These are phyloP conservation scores for Drosophila nasuta DNA, from an alignment of 1,140 invertebrate species.

Conservation along the genomic window DNA sequence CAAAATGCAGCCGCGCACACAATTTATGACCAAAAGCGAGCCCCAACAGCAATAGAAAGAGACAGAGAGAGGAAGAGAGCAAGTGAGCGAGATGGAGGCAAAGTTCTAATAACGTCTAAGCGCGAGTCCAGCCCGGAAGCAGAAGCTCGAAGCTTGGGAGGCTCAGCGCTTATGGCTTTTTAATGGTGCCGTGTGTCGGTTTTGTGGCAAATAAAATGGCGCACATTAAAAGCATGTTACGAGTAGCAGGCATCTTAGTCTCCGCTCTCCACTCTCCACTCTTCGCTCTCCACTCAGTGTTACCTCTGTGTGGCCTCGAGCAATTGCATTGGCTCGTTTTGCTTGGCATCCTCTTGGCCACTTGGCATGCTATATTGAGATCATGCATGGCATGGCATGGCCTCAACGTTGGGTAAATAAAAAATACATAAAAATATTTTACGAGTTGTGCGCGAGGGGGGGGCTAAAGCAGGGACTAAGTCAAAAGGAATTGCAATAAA, in stretches of 20 bases:
- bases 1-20: slow-evolving; percentile 63
- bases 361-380: slow-evolving; percentile 65
- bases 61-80: background rate
- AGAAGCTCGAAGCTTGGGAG: slow-evolving; percentile 55
- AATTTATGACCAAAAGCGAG: slow-evolving; percentile 62
- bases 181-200: slow-evolving; percentile 81
- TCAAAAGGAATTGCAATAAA: slow-evolving; percentile 70
- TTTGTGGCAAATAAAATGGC: slow-evolving; percentile 84
- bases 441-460: slow-evolving; percentile 50
- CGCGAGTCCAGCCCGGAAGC: slow-evolving; percentile 59
- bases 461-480: slow-evolving; percentile 50
- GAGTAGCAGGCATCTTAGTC: slow-evolving; percentile 15
- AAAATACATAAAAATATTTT: slow-evolving; percentile 84
- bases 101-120: slow-evolving; percentile 77
- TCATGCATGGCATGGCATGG: slow-evolving; percentile 67
- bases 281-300: background rate
- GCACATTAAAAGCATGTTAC: slow-evolving; percentile 79
- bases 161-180: slow-evolving; percentile 80
- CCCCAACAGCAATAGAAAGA: slow-evolving; percentile 23
- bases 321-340: slow-evolving; percentile 66
- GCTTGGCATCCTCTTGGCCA: slow-evolving; percentile 18
- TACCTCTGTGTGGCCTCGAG: background rate
- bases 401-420: slow-evolving; percentile 68
- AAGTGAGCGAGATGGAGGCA: background rate
- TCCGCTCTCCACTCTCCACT: background rate